Percentiles rank a stretch among this genome's conserved stretches.
phyloP scores from a whole-genome alignment of 37 sponge, comb jelly and placozoan species.

The Hexactinellida sp. region DNA sequence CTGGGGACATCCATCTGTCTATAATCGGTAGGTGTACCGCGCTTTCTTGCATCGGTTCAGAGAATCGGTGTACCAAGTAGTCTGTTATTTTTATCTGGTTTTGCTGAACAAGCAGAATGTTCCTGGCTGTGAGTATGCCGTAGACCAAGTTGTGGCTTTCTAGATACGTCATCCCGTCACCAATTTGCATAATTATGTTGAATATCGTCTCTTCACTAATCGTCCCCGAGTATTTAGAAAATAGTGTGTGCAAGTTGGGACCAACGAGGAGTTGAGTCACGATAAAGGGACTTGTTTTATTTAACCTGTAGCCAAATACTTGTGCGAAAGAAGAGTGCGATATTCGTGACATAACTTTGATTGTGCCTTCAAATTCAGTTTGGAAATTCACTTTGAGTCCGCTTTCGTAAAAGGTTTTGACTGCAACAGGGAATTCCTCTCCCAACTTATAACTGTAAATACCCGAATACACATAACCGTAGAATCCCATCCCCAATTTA shows the following conservation, averaged over 20 bases:
- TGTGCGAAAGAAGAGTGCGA: background rate
- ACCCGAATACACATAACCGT: background rate
- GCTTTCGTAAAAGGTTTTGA: background rate
- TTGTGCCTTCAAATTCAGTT: background rate
- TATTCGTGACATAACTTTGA: background rate
- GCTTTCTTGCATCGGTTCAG: background rate
- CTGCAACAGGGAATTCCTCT: background rate
- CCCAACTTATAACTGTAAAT: background rate
- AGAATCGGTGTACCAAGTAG: background rate
- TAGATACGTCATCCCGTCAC: background rate
- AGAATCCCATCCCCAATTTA: background rate
- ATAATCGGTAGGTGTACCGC: background rate
- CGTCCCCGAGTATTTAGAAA: background rate
- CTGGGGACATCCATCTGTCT: constrained; percentile 13
- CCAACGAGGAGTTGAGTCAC: background rate
- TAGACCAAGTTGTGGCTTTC: background rate
- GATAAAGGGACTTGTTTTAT: background rate
- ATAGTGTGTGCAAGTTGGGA: background rate
- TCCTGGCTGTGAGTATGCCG: background rate
- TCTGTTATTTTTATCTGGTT: background rate
- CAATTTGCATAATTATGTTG: background rate
- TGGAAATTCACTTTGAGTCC: background rate
- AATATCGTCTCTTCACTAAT: background rate
- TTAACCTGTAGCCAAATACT: background rate
- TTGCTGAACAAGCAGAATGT: background rate